phyloP scores from a whole-genome alignment of 2,888 invertebrate genomes.

The Allygus modestus region DNA sequence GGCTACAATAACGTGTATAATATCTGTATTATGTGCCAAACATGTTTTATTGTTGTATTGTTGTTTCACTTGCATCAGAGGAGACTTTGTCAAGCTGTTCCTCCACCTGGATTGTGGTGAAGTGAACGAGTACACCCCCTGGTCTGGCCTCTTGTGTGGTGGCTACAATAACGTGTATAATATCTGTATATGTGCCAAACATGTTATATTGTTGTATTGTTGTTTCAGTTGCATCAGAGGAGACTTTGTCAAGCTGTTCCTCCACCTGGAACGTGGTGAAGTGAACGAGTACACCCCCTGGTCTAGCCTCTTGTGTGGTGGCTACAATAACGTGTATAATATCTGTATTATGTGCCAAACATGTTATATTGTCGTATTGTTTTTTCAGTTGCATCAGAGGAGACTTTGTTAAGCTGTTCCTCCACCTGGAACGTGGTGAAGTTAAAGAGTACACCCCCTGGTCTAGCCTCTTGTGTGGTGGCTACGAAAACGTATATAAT shows the following conservation, averaged over 20 bases:
- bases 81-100: slow-evolving; percentile 88
- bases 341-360: slow-evolving; percentile 73
- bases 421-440: slow-evolving; percentile 83
- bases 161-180: slow-evolving; percentile 82
- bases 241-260: slow-evolving; percentile 88
- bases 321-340: slow-evolving; percentile 82
- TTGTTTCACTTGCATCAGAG: slow-evolving; percentile 84
- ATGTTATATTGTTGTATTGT: slow-evolving; percentile 71
- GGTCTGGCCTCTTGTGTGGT: slow-evolving; percentile 86
- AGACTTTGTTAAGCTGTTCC: slow-evolving; percentile 81
- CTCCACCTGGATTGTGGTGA: slow-evolving; percentile 84
- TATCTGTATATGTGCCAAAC: slow-evolving; percentile 77
- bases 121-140: slow-evolving; percentile 86
- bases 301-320: slow-evolving; percentile 85
- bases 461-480: slow-evolving; percentile 85
- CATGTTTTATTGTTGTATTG: slow-evolving; percentile 75
- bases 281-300: slow-evolving; percentile 88
- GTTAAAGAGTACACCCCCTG: slow-evolving; percentile 88
- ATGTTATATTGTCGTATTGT: slow-evolving; percentile 82
- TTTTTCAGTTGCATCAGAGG: too few relatives aligned
- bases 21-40: slow-evolving; percentile 73
- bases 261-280: slow-evolving; percentile 83
- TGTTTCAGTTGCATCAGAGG: slow-evolving; percentile 84
- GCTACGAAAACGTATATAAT: slow-evolving; percentile 74
- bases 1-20: slow-evolving; percentile 82